phyloP scores from a whole-genome alignment of 2,113 vertebrate genomes.

The Rafetus swinhoei region DNA sequence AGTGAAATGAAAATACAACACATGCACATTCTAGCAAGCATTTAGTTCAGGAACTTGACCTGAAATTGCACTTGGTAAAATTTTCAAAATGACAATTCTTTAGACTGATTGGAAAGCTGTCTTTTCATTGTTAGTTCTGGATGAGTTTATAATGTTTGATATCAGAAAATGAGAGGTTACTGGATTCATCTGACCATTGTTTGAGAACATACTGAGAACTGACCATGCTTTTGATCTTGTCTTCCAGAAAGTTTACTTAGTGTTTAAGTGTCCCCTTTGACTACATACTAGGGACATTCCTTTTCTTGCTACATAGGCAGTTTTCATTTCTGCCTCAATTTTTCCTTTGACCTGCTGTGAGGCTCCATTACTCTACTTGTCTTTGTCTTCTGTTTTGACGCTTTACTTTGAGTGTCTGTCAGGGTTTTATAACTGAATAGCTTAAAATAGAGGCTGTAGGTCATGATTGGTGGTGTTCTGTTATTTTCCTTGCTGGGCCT shows the following conservation, averaged over 20 bases:
- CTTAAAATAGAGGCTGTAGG: no score
- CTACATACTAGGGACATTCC: neutral
- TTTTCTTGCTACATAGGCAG: neutral
- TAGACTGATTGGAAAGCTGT: neutral
- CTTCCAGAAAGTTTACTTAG: neutral
- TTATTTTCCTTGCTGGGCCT: no score
- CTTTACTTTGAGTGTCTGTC: neutral
- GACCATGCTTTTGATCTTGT: neutral
- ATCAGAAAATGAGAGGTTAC: neutral
- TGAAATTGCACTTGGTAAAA: neutral
- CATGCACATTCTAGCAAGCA: neutral
- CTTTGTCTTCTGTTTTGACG: neutral
- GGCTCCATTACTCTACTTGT: neutral
- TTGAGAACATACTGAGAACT: no score
- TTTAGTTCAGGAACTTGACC: neutral
- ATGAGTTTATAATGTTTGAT: neutral
- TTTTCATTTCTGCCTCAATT: neutral
- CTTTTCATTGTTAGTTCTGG: neutral
- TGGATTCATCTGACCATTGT: no score
- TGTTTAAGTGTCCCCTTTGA: fast-evolving
- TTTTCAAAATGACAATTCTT: neutral
- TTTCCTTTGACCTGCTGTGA: fast-evolving
- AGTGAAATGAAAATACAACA: neutral
- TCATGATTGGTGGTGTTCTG: no score
- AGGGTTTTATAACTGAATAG: neutral